phyloP scores from a whole-genome alignment of 2,113 vertebrate species.

The Aepyceros melampus region DNA sequence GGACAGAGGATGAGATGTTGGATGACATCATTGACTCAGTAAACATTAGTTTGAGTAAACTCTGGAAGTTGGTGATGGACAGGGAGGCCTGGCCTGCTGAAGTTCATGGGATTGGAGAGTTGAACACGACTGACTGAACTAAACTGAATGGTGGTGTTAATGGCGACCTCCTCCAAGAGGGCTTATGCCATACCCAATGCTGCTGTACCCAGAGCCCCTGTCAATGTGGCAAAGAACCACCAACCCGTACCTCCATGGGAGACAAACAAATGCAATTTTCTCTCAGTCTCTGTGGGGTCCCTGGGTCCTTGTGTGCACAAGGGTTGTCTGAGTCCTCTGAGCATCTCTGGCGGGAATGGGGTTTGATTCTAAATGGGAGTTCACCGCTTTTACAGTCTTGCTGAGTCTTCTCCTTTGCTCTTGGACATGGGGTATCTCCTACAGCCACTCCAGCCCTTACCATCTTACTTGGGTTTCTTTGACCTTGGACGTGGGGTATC shows the following conservation, averaged over 20 bases:
- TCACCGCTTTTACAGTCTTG: not conserved
- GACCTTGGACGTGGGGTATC: not conserved
- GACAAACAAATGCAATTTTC: not conserved
- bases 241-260: rapidly evolving
- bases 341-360: not conserved
- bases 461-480: not conserved
- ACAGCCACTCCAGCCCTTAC: not conserved
- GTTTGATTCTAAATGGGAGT: not conserved
- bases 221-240: rapidly evolving
- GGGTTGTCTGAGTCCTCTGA: not conserved
- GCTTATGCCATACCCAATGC: not conserved
- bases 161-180: not conserved
- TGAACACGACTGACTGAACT: rapidly evolving
- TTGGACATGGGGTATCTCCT: not conserved
- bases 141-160: not conserved
- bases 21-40: not conserved
- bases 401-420: not conserved
- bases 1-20: not conserved
- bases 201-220: not conserved
- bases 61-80: not conserved
- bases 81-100: not conserved
- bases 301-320: not conserved
- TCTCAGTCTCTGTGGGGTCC: not conserved
- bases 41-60: not conserved
- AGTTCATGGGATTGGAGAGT: not conserved